phyloP scores from a whole-genome alignment of 2,797 vertebrate genomes.

The Pelochelys cantorii region DNA sequence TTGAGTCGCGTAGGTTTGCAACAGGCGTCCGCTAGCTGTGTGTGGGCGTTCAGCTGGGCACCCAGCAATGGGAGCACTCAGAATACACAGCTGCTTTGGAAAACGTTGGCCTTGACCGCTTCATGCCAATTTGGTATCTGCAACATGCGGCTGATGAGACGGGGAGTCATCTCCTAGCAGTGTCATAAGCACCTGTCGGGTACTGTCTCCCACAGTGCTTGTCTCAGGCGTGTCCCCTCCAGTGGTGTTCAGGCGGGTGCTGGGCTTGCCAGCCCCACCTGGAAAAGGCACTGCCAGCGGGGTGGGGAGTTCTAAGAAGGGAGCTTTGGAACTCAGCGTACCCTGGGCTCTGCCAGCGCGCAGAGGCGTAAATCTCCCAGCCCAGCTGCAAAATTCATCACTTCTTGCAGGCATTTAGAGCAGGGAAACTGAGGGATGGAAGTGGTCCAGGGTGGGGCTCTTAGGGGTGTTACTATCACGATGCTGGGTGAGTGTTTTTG shows the following conservation, averaged over 20 bases:
- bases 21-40: not conserved
- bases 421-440: not conserved
- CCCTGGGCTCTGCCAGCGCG: not conserved
- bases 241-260: rapidly evolving
- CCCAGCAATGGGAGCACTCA: not conserved
- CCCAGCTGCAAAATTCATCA: not conserved
- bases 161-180: not conserved
- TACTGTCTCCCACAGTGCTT: not conserved
- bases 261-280: not conserved
- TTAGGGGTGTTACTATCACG: not conserved
- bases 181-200: not conserved
- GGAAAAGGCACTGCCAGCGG: not conserved
- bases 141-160: not conserved
- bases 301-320: not conserved
- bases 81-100: not conserved
- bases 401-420: not conserved
- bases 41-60: not conserved
- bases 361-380: not conserved
- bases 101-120: not conserved
- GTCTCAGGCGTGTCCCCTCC: not conserved
- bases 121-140: not conserved
- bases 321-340: not conserved
- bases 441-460: not conserved
- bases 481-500: not conserved
- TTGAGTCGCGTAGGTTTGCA: not conserved